Evolutionary conservation across 2,888 invertebrate species (phyloP).

Genomic region (Nomada fucata): DNA sequence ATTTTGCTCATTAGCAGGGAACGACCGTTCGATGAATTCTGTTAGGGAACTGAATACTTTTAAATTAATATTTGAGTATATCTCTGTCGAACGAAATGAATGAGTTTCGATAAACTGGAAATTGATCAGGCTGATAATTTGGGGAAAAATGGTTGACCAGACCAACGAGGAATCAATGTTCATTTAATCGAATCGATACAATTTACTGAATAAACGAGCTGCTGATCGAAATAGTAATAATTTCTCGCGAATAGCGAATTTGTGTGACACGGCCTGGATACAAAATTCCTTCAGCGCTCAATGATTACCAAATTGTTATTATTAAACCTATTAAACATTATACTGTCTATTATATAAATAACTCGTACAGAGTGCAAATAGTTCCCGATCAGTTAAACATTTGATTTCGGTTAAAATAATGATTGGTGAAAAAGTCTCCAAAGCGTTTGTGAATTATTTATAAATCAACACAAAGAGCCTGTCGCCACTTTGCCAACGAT

Average conservation of each 20-base stretch:
- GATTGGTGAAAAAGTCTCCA: no score
- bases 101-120: conserved; percentile 16
- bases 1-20: not conserved
- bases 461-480: no score
- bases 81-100: not conserved
- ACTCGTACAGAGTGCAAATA: no score
- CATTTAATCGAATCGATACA: conserved; percentile 3
- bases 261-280: no score
- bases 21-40: not conserved
- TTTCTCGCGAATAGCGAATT: not conserved
- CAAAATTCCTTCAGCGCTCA: not conserved
- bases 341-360: no score
- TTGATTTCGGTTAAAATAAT: no score
- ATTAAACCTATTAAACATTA: not conserved
- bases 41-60: not conserved
- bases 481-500: conserved; percentile 22
- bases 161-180: not conserved
- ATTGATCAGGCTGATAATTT: not conserved
- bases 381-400: no score
- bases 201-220: conserved; percentile 7
- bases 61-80: conserved; percentile 14
- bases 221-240: not conserved
- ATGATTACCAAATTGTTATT: not conserved
- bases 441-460: no score
- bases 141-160: not conserved